phyloP scores from a whole-genome alignment of 2,888 invertebrate species.

The Luffia ferchaultella region DNA sequence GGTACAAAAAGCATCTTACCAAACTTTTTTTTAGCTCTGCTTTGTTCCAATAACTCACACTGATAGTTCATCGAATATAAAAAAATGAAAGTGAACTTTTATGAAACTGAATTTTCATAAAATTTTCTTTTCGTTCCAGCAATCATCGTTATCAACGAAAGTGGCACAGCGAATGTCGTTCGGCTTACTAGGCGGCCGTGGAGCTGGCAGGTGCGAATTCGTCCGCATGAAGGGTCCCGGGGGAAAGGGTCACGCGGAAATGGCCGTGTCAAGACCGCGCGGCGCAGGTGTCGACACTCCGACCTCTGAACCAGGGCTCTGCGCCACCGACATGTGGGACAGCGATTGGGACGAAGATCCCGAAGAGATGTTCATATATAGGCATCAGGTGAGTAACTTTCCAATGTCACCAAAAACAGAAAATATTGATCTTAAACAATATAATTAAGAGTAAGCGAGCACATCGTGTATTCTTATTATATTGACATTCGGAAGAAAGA shows the following conservation, averaged over 20 bases:
- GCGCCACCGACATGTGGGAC: conserved; percentile 89
- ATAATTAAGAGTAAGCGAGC: no score
- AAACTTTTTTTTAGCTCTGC: no score
- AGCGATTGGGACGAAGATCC: conserved; percentile 89
- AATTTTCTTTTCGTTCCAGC: no score
- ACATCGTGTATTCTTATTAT: no score
- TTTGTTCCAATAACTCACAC: no score
- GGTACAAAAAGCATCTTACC: no score
- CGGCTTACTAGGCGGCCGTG: conserved; percentile 81
- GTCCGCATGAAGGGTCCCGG: conserved; percentile 98
- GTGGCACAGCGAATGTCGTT: conserved; percentile 96
- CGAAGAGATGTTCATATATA: conserved; percentile 83
- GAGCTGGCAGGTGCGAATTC: conserved; percentile 92
- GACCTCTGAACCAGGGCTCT: conserved; percentile 88
- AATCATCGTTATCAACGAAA: conserved; percentile 93
- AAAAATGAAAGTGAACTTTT: no score
- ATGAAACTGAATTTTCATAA: no score
- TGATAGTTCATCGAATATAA: no score
- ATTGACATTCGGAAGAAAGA: no score
- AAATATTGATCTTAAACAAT: no score
- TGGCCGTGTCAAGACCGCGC: conserved; percentile 94
- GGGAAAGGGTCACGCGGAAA: conserved; percentile 92
- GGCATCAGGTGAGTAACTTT: conserved; percentile 70
- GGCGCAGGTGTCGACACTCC: conserved; percentile 96
- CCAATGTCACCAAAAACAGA: no score